Evolutionary conservation across 2,888 invertebrate genomes (phyloP).

Genomic region (Oasisia sp.): DNA sequence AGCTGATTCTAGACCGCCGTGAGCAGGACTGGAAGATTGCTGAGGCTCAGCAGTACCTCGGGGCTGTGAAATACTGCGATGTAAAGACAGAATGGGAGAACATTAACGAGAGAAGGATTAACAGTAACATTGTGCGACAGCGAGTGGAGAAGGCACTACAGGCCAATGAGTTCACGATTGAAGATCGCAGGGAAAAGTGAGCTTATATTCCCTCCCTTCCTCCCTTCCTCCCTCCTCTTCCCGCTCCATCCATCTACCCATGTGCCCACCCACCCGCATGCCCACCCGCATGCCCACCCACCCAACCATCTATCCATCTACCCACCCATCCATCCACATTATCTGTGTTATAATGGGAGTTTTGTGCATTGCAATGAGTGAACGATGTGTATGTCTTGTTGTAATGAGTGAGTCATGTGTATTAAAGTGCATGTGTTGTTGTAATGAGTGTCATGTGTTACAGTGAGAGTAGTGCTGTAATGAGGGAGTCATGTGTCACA

Average conservation of each 20-base stretch:
- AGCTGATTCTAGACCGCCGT: conserved; percentile 56
- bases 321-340: no score
- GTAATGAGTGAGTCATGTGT: conserved; percentile 34
- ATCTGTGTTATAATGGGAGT: conserved; percentile 37
- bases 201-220: not conserved
- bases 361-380: conserved; percentile 38
- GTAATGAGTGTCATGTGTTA: no score
- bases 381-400: conserved; percentile 30
- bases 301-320: no score
- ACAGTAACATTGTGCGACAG: conserved; percentile 54
- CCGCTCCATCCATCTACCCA: not conserved
- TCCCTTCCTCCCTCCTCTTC: not conserved
- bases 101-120: conserved; percentile 57
- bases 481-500: no score
- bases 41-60: conserved; percentile 44
- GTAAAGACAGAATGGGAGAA: conserved; percentile 63
- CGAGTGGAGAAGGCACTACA: conserved; percentile 52
- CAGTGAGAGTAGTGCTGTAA: no score
- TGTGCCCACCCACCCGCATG: no score
- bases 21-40: conserved; percentile 54
- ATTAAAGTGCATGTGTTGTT: conserved; percentile 49
- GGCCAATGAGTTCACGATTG: conserved; percentile 55
- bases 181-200: conserved; percentile 62
- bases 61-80: conserved; percentile 47
- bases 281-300: not conserved